These are phyloP conservation scores for Megathymus violae DNA, from an alignment of 1,140 invertebrate genomes.

Conservation along the genomic window DNA sequence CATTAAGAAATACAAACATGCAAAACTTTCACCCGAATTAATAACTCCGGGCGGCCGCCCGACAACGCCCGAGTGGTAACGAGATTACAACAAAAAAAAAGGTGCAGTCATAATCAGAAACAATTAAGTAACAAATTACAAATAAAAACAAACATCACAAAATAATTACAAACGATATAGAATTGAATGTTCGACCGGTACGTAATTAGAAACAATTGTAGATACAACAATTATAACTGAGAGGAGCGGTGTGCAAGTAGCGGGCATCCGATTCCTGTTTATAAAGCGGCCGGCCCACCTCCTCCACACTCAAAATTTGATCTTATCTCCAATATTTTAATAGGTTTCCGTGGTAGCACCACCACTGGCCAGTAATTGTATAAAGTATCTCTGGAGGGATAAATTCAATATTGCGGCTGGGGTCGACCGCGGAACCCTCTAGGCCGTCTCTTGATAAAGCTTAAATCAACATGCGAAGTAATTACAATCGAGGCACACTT, in stretches of 20 bases:
- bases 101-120: conserved; percentile 70
- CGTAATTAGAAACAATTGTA: conserved; percentile 80
- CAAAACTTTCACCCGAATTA: conserved; percentile 39
- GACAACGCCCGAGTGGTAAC: conserved; percentile 39
- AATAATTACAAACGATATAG: conserved; percentile 77
- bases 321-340: conserved; percentile 80
- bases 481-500: conserved; percentile 75
- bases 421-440: conserved; percentile 47
- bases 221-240: conserved; percentile 70
- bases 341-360: conserved; percentile 76
- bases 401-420: conserved; percentile 64
- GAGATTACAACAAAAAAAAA: conserved; percentile 51
- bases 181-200: conserved; percentile 74
- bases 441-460: conserved; percentile 64
- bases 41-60: conserved; percentile 43
- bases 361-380: conserved; percentile 68
- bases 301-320: conserved; percentile 72
- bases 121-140: conserved; percentile 79
- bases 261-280: conserved; percentile 64
- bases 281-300: conserved; percentile 67
- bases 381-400: conserved; percentile 68
- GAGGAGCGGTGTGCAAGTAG: conserved; percentile 56
- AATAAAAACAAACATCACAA: conserved; percentile 70
- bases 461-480: conserved; percentile 80
- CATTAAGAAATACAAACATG: conserved; percentile 20